These are phyloP conservation scores for Pachycephus smyrnensis DNA, from an alignment of 2,888 invertebrate genomes.

Conservation along the genomic window DNA sequence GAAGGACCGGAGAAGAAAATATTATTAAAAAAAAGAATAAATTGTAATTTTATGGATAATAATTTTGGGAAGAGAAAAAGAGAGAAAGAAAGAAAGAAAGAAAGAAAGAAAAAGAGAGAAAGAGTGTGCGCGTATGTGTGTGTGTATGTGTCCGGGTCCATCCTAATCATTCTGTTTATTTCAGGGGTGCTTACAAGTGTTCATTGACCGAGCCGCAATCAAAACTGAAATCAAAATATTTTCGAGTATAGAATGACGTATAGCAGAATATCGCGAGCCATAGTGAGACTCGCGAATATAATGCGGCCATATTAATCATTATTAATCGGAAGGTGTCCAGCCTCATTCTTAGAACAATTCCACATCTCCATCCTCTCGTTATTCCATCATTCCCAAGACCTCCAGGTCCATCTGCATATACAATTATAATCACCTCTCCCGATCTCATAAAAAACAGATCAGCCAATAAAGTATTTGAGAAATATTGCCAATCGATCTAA, in stretches of 20 bases:
- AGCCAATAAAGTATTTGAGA: neutral
- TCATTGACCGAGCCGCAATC: neutral
- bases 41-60: constrained; percentile 4
- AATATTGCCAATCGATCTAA: neutral
- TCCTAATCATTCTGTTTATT: constrained; percentile 28
- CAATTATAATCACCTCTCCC: neutral
- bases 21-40: neutral
- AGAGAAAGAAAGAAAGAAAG: neutral
- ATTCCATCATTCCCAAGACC: neutral
- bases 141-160: constrained; percentile 29
- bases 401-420: neutral
- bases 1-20: neutral
- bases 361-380: neutral
- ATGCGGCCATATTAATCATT: neutral
- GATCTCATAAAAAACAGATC: neutral
- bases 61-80: neutral
- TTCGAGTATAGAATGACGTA: neutral
- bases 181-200: constrained; percentile 37
- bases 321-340: neutral
- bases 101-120: constrained; percentile 1
- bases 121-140: constrained; percentile 2
- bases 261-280: neutral
- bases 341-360: neutral
- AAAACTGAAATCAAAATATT: neutral
- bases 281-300: neutral